phyloP scores from a whole-genome alignment of 2,797 vertebrate genomes.

The Perodicticus potto region DNA sequence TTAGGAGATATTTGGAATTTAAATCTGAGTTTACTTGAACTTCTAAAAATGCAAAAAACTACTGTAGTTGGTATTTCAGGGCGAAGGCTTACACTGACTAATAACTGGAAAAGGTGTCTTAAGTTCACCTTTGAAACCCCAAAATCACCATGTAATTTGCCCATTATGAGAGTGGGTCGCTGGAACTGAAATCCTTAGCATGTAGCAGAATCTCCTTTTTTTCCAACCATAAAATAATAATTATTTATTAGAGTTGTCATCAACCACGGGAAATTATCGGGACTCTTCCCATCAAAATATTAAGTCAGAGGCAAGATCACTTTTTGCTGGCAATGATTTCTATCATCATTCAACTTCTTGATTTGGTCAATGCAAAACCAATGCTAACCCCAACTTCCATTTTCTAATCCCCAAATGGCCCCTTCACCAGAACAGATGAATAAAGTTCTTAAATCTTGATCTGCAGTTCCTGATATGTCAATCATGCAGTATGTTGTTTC shows the following conservation, averaged over 20 bases:
- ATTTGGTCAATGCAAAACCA: not conserved
- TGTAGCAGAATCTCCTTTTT: not conserved
- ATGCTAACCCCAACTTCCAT: not conserved
- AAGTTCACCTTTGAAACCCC: not conserved
- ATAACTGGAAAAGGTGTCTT: not conserved
- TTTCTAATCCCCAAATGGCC: not conserved
- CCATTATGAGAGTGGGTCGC: not conserved
- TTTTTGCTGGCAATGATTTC: not conserved
- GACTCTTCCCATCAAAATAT: conserved; percentile 15
- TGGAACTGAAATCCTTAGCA: not conserved
- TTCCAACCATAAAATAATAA: not conserved
- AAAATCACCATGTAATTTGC: not conserved
- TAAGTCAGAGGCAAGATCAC: conserved; percentile 5
- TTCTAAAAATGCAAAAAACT: not conserved
- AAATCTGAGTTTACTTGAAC: conserved; percentile 15
- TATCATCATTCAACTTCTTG: not conserved
- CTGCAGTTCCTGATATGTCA: not conserved
- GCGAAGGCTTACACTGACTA: not conserved
- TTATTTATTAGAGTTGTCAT: not conserved
- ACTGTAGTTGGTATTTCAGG: not conserved
- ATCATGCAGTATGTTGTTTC: not conserved
- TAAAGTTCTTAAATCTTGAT: not conserved
- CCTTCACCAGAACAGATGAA: not conserved
- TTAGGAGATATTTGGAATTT: not conserved
- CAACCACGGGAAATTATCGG: not conserved